Evolutionary conservation across 2,888 invertebrate genomes (phyloP), one percentile per base, ranked within the genome.

Genomic region (Leptinotarsa tumamoca): DNA sequence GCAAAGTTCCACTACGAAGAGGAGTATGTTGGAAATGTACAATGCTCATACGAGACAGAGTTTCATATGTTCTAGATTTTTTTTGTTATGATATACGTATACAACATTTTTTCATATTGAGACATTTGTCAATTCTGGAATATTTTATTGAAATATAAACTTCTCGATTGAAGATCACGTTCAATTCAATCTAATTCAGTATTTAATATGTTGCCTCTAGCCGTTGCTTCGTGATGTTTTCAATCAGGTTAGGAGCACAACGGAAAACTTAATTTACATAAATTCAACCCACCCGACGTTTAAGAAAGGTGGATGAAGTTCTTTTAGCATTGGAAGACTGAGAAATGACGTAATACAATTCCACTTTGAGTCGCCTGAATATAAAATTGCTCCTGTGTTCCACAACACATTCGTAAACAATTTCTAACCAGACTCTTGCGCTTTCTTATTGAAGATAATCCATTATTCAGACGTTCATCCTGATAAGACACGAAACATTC

Each of bases 401-500:
- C 58, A 58, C 58, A 58, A 23, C 58, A 58, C 58, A 58, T 27
- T 58, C 58, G 58, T 58, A 58, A 58, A 58, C 58, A 58, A 27
- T 58, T 58, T 58, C 23, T 4, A 21, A 23, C 21, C 58, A 58
- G 58, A 14, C 58, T 23, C 58, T 15, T 4, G 58, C 14, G 58
- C 23, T 58, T 21, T 58, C 58, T 58, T 15, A 23, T 15, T 58
- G 58, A 21, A 58, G 58, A 58, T 58, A 23, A 58, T 58, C 58
- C 58, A 27, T 58, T 58, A 58, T 58, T 58, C 21, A 58, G 58
- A 21, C 58, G 58, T 58, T 58, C 15, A 58, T 58, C 58, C 21
- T 58, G 58, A 58, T 58, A 58, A 23, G 58, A 58, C 58, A 58
- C 58, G 58, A 23, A 58, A 58, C 58, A 58, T 58, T 58, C 58